Percentiles rank a stretch among this genome's conserved stretches.
Conservation (phyloP, 35 echinoderm and acorn worm species). For the Hemicentrotus pulcherrimus region DNA sequence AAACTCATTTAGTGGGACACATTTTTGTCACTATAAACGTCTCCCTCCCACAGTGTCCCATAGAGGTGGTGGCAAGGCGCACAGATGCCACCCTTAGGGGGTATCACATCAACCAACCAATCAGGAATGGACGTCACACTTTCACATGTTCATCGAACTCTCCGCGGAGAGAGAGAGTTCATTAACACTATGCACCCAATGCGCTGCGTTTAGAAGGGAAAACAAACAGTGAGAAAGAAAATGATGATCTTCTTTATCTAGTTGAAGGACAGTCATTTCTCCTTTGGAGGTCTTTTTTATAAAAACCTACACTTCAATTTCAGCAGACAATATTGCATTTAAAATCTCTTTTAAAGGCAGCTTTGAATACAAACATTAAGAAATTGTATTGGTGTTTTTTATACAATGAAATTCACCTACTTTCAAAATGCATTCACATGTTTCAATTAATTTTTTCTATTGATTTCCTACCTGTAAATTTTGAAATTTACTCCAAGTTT, state of each 20-base stretch:
- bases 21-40: conserved; percentile 29
- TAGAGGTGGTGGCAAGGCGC: not conserved
- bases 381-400: too few species aligned
- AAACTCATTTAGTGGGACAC: conserved; percentile 32
- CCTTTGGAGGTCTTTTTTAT: not conserved
- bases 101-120: conserved; percentile 24
- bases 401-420: too few species aligned
- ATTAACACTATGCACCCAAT: not conserved
- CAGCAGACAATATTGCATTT: too few species aligned
- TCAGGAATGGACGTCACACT: not conserved
- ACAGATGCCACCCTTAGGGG: not conserved
- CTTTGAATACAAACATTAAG: too few species aligned
- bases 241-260: not conserved
- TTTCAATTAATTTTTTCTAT: too few species aligned
- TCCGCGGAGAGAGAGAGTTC: not conserved
- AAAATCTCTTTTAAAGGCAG: too few species aligned
- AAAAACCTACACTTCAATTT: too few species aligned
- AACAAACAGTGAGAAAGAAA: not conserved
- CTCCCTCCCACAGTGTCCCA: conserved; percentile 39
- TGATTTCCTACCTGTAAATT: too few species aligned
- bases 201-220: not conserved
- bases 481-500: too few species aligned
- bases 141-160: conserved; percentile 30
- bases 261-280: not conserved
- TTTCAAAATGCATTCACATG: too few species aligned